Evolutionary conservation across 2,113 vertebrate species (phyloP), one percentile per base, ranked within the genome.

Genomic region (Atrichornis clamosus): DNA sequence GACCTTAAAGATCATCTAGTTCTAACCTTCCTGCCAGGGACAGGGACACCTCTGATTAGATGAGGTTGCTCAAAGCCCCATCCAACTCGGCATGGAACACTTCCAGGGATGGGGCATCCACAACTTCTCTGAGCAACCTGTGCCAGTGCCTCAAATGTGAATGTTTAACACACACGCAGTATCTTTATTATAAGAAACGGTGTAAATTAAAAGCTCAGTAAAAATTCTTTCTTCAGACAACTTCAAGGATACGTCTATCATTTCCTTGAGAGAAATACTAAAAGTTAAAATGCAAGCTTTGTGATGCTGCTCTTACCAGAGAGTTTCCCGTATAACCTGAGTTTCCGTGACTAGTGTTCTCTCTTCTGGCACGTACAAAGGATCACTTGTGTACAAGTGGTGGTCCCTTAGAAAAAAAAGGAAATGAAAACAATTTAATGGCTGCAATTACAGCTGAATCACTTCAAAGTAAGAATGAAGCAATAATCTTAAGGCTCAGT

Each of bases 311-410:
- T 67, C 98, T 98, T 97, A 99, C 99, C 99, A 99, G 56, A 99
- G 95, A 3, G 98, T 99, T 98, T 99, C 99, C 69, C 99, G 97
- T 95, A 99, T 99, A 68, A 99, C 98, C 96, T 99, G 99, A 6
- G 98, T 99, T 97, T 99, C 99, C 1, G 99, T 99, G 92, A 99
- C 98, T 83, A 99, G 97, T 19, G 98, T 98, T 93, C 98, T 99
- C 86, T 99, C 99, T 91, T 99, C 99, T 4, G 98, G 98, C 84
- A 99, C 96, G 47, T 99, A 99, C 21, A 99, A 96, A 7, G 99
- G 99, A 84, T 99, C 98, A 37, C 98, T 99, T 97, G 98, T 98
- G 41, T 99, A 99, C 90, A 99, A 96, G 93, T 99, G 99, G 69
- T 99, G 99, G 84, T 99, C 99, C 99, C 99, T 97, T 99, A 87